Evolutionary conservation across 2,113 vertebrate species (phyloP), one percentile per base, ranked within the genome.

Genomic region (Dicaeum eximium): DNA sequence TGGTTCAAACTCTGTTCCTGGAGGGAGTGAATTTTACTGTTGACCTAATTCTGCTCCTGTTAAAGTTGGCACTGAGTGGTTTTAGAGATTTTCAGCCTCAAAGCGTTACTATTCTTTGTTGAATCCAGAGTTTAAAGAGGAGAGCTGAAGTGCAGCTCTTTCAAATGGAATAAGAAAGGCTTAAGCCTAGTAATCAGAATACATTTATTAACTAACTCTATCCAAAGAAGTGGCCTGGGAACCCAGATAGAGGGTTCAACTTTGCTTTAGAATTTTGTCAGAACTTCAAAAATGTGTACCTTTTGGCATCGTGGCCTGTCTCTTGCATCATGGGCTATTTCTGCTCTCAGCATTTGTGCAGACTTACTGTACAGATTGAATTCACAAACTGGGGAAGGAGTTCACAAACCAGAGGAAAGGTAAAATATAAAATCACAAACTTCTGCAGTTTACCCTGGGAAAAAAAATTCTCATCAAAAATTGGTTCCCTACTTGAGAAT

Each of bases 71-170:
- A 60, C 50, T 20, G 78, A 77, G 78, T 96, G 57, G 78, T 86
- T 93, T 96, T 92, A 87, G 89, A 92, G 86, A 91, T 94, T 95
- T 92, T 81, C 91, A 91, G 78, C 74, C 78, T 92, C 84, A 91
- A 89, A 95, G 91, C 58, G 7, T 94, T 95, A 80, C 87, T 85
- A 16, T 82, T 97, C 89, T 95, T 87, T 94, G 75, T 93, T 85
- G 89, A 92, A 91, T 94, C 78, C 84, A 53, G 61, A 91, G 50
- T 93, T 95, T 90, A 74, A 89, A 86, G 78, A 94, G 80, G 57
- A 95, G 61, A 87, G 65, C 86, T 95, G 86, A 92, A 96, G 78
- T 91, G 62, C 70, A 79, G 53, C 78, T 95, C 84, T 93, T 95
- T 96, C 73, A 94, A 45, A 85, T 74, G 44, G 73, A 95, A 94